Evolutionary conservation across 2,797 vertebrate genomes (phyloP), one percentile per base, ranked within the genome.

Genomic region (Lindbergichthys nudifrons): DNA sequence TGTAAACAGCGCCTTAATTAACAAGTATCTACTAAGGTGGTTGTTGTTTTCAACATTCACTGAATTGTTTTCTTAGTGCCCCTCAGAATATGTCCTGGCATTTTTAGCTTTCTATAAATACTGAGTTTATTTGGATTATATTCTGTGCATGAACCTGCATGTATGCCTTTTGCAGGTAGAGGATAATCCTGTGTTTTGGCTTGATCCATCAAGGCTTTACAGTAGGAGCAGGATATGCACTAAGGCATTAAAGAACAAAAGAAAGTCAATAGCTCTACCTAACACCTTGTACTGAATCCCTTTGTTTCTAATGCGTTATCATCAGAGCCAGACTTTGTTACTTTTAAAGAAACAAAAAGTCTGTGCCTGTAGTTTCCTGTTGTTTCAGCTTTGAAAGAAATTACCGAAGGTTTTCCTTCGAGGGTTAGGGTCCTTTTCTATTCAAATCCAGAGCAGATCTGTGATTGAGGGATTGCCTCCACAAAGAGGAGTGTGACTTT

Each of bases 231-330:
- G 23, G 67, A 21, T 13, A 14, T 78, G 42, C 13, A 62, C 48
- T 21, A 39, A 69, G 52, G 50, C 47, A 48, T 77, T 48, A 59
- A 42, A 48, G 18, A 63, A 16, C 21, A 65, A 74, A 65, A 74
- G 68, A 43, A 71, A 64, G 21, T 53, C 23, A 11, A 52, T 36
- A 48, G 32, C 61, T 57, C 51, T 26, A 26, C 58, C 46, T 12
- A 66, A 19, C 39, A 26, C 11, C 30, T 77, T 46, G 50, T 48
- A 32, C 51, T 32, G 45, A 19, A 70, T 36, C 10, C 56, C 18
- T 73, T 75, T 72, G 66, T 72, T 62, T 67, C 14, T 68, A 45
- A 10, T 4, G 19, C 61, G 59, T 74, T 12, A 66, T 66, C 60
- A 68, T 62, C 32, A 65, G 30, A 70, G 21, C 11, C 54, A 57